Percentiles rank a stretch among this genome's conserved stretches.
These are phyloP conservation scores for Hypothenemus hampei DNA, from an alignment of 1,140 invertebrate genomes.

Conservation along the genomic window DNA sequence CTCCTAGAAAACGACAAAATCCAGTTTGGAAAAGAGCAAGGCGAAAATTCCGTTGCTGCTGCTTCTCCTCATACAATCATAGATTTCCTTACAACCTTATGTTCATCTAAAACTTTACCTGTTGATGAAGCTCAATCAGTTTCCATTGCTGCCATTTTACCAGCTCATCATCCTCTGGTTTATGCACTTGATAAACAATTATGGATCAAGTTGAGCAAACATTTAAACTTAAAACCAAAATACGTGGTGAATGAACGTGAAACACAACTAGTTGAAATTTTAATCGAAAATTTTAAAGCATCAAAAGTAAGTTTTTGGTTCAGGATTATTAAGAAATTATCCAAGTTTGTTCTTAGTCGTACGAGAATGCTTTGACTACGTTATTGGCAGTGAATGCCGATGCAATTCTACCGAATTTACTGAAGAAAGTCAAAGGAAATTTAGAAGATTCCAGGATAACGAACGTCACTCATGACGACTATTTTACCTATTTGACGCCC, in stretches of 20 bases:
- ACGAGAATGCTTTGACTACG: constrained; percentile 62
- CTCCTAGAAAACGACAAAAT: constrained; percentile 56
- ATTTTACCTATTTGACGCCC: constrained; percentile 82
- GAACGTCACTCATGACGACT: constrained; percentile 79
- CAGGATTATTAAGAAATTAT: not conserved
- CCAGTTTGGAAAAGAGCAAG: constrained; percentile 16
- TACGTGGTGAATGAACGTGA: constrained; percentile 53
- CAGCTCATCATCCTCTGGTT: constrained; percentile 64
- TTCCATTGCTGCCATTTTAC: constrained; percentile 58
- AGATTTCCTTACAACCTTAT: constrained; percentile 51
- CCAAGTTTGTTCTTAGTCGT: constrained; percentile 44
- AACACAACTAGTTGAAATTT: constrained; percentile 53
- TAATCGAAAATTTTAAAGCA: constrained; percentile 57
- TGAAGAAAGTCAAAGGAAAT: constrained; percentile 50
- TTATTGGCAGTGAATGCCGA: constrained; percentile 61
- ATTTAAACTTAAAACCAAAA: constrained; percentile 52
- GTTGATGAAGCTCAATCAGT: constrained; percentile 51
- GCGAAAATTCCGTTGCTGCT: constrained; percentile 16
- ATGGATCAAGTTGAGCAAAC: constrained; percentile 59
- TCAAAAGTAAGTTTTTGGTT: constrained; percentile 47
- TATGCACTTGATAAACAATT: constrained; percentile 50
- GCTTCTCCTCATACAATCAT: constrained; percentile 33
- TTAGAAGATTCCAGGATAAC: constrained; percentile 64
- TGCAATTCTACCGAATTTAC: constrained; percentile 55
- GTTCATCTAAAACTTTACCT: constrained; percentile 48